phyloP scores from a whole-genome alignment of 2,888 invertebrate genomes.

The Parapristionchus giblindavisi region DNA sequence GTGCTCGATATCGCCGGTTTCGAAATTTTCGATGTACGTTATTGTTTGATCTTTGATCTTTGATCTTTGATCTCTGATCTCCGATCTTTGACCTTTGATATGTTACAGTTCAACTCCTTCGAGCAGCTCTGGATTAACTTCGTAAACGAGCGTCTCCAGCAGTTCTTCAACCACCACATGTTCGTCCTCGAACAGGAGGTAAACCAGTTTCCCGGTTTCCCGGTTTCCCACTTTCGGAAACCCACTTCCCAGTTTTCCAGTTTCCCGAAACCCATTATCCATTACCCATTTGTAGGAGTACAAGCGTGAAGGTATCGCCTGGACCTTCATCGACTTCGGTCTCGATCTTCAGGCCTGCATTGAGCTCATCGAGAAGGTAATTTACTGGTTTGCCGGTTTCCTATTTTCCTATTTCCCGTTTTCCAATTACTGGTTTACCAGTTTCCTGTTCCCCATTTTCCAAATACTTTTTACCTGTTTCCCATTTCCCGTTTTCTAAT shows the following conservation, averaged over 20 bases:
- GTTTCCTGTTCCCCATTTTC: too few species aligned
- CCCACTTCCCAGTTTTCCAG: neutral
- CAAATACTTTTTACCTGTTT: neutral
- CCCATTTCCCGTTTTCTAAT: neutral
- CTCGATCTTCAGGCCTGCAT: slow-evolving; percentile 95
- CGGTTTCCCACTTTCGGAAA: neutral
- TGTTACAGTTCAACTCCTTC: slow-evolving; percentile 88
- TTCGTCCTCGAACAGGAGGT: slow-evolving; percentile 84
- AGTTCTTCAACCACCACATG: slow-evolving; percentile 87
- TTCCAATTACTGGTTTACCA: neutral
- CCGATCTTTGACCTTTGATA: neutral
- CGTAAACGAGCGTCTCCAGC: slow-evolving; percentile 76
- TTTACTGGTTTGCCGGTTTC: neutral
- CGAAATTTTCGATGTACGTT: slow-evolving; percentile 75
- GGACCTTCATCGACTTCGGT: slow-evolving; percentile 96
- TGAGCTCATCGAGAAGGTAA: slow-evolving; percentile 89
- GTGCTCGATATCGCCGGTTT: slow-evolving; percentile 75
- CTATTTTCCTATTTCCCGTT: neutral
- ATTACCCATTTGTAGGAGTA: slow-evolving; percentile 70
- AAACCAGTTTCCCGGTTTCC: neutral
- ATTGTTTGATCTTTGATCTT: slow-evolving; percentile 7
- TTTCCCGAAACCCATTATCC: neutral
- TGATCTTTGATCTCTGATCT: neutral
- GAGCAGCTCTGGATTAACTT: slow-evolving; percentile 98
- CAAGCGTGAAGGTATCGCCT: slow-evolving; percentile 80